A percentile compares a stretch with the other conserved stretches of the same genome.
These are phyloP conservation scores for Stegodyphus dumicola DNA, from an alignment of 1,140 invertebrate genomes.

Conservation along the genomic window DNA sequence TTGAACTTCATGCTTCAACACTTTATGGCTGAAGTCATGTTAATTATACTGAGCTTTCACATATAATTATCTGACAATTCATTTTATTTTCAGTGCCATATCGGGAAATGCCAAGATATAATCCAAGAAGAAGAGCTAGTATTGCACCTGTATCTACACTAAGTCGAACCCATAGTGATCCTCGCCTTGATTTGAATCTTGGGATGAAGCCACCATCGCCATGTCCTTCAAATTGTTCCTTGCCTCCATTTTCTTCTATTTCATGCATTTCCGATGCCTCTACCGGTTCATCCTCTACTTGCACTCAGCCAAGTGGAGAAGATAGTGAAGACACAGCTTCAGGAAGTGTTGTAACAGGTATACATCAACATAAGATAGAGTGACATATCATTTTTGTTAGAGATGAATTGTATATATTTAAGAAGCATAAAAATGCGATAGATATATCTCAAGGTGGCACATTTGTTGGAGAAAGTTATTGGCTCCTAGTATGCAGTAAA, in stretches of 20 bases:
- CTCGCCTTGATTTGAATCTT: constrained; percentile 56
- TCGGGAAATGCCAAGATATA: constrained; percentile 64
- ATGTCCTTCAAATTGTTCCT: constrained; percentile 83
- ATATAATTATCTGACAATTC: too few relatives aligned
- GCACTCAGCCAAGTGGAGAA: constrained; percentile 68
- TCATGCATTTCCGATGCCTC: constrained; percentile 85
- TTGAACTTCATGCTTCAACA: too few relatives aligned
- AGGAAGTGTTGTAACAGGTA: constrained; percentile 87
- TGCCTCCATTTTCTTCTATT: constrained; percentile 86
- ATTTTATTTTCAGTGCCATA: constrained; percentile 67
- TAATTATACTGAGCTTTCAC: too few relatives aligned
- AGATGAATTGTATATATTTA: too few relatives aligned
- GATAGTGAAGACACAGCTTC: constrained; percentile 78
- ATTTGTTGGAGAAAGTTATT: too few relatives aligned
- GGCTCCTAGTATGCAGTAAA: too few relatives aligned
- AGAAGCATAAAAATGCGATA: too few relatives aligned
- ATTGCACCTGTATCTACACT: constrained; percentile 50
- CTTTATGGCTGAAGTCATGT: too few relatives aligned
- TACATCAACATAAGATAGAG: too few relatives aligned
- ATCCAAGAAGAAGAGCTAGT: constrained; percentile 62
- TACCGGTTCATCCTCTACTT: constrained; percentile 73
- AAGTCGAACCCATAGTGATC: constrained; percentile 61
- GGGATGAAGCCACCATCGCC: constrained; percentile 76
- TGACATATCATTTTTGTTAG: too few relatives aligned
- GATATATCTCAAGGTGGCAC: too few relatives aligned